A percentile compares a stretch with the other conserved stretches of the same genome.
These are phyloP conservation scores for Cerceris rybyensis DNA, from an alignment of 2,888 invertebrate species.

Conservation along the genomic window DNA sequence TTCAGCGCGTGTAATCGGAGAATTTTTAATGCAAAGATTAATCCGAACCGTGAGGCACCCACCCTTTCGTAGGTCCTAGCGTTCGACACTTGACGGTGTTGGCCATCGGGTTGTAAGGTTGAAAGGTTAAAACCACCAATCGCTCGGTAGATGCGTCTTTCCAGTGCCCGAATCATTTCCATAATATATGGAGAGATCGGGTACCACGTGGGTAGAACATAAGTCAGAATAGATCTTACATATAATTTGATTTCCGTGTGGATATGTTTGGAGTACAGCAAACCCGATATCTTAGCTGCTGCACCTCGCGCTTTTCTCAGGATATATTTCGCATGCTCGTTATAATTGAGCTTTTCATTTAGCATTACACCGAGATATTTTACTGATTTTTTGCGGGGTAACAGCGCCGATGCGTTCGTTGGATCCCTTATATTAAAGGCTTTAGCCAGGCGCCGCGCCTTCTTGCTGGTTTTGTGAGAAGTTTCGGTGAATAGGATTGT, in stretches of 20 bases:
- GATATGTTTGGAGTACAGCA: background rate
- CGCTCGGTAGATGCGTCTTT: background rate
- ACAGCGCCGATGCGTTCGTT: too few relatives aligned
- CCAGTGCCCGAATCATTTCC: background rate
- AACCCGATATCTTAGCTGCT: background rate
- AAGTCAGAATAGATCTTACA: conserved; percentile 34
- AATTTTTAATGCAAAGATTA: too few relatives aligned
- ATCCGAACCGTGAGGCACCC: too few relatives aligned
- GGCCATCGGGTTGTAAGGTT: too few relatives aligned
- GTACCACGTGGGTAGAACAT: conserved; percentile 10
- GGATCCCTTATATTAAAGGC: too few relatives aligned
- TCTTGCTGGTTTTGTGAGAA: conserved; percentile 30
- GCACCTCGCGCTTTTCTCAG: background rate
- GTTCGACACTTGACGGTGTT: too few relatives aligned
- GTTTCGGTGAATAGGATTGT: conserved; percentile 44
- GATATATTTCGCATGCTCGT: background rate
- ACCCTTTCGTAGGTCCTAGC: background rate
- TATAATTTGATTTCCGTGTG: background rate
- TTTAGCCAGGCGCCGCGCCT: too few relatives aligned
- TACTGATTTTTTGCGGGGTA: conserved; percentile 1
- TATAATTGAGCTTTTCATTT: background rate
- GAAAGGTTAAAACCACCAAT: too few relatives aligned
- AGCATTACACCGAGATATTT: conserved; percentile 3
- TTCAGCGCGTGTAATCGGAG: too few relatives aligned
- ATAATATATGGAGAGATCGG: background rate